Evolutionary conservation across 2,797 vertebrate species (phyloP).

Genomic region (Enoplosus armatus): DNA sequence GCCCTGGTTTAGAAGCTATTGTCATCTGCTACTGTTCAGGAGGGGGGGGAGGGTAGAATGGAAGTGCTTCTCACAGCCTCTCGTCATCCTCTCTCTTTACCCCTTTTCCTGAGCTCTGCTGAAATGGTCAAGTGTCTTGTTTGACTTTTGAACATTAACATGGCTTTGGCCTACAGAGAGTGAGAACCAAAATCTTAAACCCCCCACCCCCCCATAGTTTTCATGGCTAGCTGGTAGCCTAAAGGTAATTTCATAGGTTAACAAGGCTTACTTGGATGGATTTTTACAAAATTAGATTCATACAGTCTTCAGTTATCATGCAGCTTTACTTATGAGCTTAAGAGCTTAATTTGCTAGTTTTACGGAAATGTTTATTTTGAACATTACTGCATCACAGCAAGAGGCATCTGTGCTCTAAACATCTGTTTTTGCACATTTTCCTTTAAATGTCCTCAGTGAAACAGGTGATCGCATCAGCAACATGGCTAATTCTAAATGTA

Average conservation of each 20-base stretch:
- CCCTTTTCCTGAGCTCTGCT: constrained; percentile 51
- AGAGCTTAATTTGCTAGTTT: constrained; percentile 48
- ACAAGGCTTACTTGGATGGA: constrained; percentile 34
- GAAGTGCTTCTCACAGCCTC: constrained; percentile 70
- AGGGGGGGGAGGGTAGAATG: constrained; percentile 78
- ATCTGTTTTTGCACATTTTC: not conserved
- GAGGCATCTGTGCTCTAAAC: not conserved
- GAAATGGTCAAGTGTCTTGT: constrained; percentile 58
- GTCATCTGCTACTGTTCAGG: constrained; percentile 83
- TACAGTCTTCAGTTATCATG: constrained; percentile 38
- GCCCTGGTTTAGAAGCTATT: constrained; percentile 86
- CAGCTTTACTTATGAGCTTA: constrained; percentile 49
- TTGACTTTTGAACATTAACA: constrained; percentile 57
- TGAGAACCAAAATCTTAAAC: constrained; percentile 13
- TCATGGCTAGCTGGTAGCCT: constrained; percentile 34
- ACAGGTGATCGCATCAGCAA: constrained; percentile 1
- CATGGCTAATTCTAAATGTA: not conserved
- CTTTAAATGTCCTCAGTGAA: constrained; percentile 1
- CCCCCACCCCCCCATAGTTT: not conserved
- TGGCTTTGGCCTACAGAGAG: constrained; percentile 21
- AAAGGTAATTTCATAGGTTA: constrained; percentile 42
- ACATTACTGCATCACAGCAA: constrained; percentile 17
- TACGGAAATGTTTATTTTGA: constrained; percentile 39
- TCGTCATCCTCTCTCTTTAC: constrained; percentile 60
- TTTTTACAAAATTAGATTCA: constrained; percentile 57